A percentile compares a stretch with the other conserved stretches of the same genome.
Evolutionary conservation across 64 coral and sea anemone species (phyloP).

Genomic region (Platygyra sinensis): DNA sequence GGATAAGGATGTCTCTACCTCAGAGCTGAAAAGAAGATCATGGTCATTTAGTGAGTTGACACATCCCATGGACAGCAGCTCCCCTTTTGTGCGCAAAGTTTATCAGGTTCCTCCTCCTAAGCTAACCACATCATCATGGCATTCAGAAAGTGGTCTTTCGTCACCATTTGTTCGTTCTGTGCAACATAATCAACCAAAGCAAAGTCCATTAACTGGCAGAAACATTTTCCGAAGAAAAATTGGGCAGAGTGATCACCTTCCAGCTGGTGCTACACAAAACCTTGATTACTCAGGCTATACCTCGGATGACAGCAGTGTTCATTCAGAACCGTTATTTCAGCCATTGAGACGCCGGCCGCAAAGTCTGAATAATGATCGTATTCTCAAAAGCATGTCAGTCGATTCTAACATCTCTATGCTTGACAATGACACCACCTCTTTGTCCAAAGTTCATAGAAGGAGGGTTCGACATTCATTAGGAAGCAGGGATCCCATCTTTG

Average conservation of each 20-base stretch:
- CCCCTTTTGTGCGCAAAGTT: neutral
- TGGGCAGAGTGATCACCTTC: neutral
- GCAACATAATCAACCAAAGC: neutral
- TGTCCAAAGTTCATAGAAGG: neutral
- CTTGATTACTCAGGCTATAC: slow-evolving; percentile 20
- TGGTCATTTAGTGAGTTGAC: slow-evolving; percentile 35
- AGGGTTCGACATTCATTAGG: slow-evolving; percentile 9
- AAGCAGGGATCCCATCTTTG: neutral
- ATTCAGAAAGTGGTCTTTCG: slow-evolving; percentile 10
- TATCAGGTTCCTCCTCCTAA: slow-evolving; percentile 2
- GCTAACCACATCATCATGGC: neutral
- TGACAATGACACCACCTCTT: neutral
- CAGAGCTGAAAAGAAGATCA: slow-evolving; percentile 32
- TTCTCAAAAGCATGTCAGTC: slow-evolving; percentile 15
- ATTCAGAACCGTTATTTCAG: slow-evolving; percentile 38
- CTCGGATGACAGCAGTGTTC: slow-evolving; percentile 41
- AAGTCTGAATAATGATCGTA: neutral
- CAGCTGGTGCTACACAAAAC: neutral
- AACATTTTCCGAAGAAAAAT: neutral
- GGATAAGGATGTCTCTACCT: neutral
- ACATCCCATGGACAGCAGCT: neutral
- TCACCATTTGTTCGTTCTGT: neutral
- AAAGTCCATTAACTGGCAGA: neutral
- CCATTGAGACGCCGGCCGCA: neutral
- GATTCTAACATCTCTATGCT: slow-evolving; percentile 1